Evolutionary conservation across 2,113 vertebrate genomes (phyloP).

Genomic region (Aspidoscelis tigris): DNA sequence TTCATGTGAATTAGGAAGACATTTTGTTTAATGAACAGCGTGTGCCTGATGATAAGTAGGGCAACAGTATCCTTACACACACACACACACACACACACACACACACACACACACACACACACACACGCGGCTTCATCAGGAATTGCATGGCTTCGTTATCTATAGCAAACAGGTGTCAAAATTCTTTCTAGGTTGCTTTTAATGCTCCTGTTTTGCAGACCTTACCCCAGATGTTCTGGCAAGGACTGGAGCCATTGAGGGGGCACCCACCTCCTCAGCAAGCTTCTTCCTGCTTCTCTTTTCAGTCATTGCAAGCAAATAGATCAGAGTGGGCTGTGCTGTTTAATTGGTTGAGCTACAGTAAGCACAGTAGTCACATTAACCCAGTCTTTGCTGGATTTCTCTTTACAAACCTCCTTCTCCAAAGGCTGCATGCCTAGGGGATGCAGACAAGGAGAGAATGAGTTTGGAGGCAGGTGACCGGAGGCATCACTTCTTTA

Average conservation of each 20-base stretch:
- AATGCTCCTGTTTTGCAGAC: background rate
- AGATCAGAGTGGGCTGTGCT: constrained; percentile 14
- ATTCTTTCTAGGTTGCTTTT: background rate
- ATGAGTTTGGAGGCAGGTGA: fast-evolving
- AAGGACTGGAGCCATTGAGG: background rate
- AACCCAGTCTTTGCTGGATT: fast-evolving
- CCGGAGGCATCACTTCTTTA: background rate
- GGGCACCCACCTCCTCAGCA: background rate
- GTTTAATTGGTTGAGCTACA: background rate
- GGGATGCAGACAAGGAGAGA: background rate
- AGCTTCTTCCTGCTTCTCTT: background rate
- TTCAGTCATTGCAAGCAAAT: constrained; percentile 31
- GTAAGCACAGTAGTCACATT: background rate
- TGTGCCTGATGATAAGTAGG: constrained; percentile 1
- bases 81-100: too few relatives aligned
- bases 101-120: too few relatives aligned
- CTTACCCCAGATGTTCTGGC: constrained; percentile 28
- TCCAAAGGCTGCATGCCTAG: background rate
- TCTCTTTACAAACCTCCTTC: fast-evolving
- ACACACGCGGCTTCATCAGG: background rate
- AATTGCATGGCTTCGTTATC: fast-evolving
- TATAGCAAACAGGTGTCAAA: background rate
- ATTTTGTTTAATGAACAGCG: constrained; percentile 10
- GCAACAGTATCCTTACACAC: background rate
- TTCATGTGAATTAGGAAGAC: background rate